Percentiles rank a stretch among this genome's conserved stretches.
Conservation (phyloP, 2,888 invertebrate genomes). For the Sacculina carcini region DNA sequence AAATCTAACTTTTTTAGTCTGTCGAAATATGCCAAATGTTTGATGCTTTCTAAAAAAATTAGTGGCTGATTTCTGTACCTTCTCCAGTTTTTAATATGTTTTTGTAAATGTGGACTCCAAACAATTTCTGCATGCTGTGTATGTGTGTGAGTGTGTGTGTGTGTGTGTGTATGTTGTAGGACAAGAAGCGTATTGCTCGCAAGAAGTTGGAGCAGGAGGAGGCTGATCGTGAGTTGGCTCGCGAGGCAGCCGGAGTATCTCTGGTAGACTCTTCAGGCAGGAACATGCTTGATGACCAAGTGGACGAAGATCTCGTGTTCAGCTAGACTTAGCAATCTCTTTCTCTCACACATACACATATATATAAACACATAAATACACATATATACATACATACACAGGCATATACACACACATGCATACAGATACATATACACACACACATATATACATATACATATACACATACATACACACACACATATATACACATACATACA, state of each 20-base stretch:
- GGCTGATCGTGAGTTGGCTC: too few relatives aligned
- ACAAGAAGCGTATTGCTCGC: background rate
- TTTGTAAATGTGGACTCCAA: too few relatives aligned
- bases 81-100: background rate
- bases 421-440: background rate
- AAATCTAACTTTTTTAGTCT: too few relatives aligned
- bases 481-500: background rate
- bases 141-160: background rate
- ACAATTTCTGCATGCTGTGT: background rate
- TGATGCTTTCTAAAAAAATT: too few relatives aligned
- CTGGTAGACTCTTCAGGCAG: background rate
- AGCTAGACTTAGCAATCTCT: background rate
- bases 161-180: background rate
- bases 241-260: background rate
- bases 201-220: background rate
- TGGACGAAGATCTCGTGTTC: conserved; percentile 1
- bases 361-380: background rate
- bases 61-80: background rate
- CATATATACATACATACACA: background rate
- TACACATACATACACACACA: background rate
- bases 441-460: background rate
- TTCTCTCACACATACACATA: background rate
- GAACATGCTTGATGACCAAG: background rate
- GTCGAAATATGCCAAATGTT: too few relatives aligned
- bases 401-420: background rate